These are phyloP conservation scores for Hemicrepidius hirtus DNA, from an alignment of 2,888 invertebrate genomes.

Conservation along the genomic window DNA sequence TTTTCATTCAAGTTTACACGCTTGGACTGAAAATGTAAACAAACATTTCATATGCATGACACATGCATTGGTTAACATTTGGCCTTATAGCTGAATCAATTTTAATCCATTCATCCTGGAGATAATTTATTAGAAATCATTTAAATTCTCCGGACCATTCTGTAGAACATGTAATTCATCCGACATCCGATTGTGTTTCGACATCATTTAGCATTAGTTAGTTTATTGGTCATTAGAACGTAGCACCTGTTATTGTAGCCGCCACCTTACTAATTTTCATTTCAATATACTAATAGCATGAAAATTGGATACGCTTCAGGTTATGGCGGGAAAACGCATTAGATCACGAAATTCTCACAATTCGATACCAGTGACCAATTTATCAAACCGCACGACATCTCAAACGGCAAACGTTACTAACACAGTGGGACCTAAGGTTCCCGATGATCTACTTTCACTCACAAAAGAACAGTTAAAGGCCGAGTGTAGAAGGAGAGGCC, in stretches of 20 bases:
- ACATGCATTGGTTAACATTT: conserved; percentile 24
- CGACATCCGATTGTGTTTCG: neutral
- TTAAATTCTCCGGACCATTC: neutral
- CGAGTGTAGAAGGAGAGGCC: conserved; percentile 81
- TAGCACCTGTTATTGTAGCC: conserved; percentile 23
- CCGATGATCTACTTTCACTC: conserved; percentile 74
- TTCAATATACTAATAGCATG: conserved; percentile 52
- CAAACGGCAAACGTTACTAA: conserved; percentile 49
- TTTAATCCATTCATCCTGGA: neutral
- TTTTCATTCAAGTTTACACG: conserved; percentile 9
- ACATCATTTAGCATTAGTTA: conserved; percentile 20
- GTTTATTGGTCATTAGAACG: conserved; percentile 7
- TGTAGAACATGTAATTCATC: neutral
- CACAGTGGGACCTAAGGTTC: conserved; percentile 54
- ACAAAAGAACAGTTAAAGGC: conserved; percentile 82
- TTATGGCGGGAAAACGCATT: conserved; percentile 54
- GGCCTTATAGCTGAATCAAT: conserved; percentile 33
- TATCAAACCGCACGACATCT: conserved; percentile 47
- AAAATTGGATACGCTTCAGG: conserved; percentile 50
- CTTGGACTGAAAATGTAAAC: conserved; percentile 18
- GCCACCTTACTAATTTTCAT: conserved; percentile 28
- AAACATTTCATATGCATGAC: conserved; percentile 34
- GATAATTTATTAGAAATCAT: neutral
- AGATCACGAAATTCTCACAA: conserved; percentile 53
- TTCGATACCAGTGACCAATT: conserved; percentile 53